Base-by-base conservation (phyloP, 1,140 invertebrate species). In the Drosophila repletoides region DNA sequence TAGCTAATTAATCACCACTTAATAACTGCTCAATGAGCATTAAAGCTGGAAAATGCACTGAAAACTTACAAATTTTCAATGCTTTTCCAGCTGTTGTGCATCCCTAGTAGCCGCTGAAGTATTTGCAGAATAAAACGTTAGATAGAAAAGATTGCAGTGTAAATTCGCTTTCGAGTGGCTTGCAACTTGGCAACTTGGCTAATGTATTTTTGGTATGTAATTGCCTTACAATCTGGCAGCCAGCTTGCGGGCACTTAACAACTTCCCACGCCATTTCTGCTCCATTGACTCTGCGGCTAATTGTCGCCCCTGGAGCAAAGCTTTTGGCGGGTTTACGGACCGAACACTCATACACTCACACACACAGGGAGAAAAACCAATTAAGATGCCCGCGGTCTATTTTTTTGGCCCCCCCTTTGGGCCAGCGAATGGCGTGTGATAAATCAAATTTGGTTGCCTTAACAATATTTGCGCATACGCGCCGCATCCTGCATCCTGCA, bases 371-470 rank as follows among this genome's bases (percentile, higher is more conserved):
- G n/a, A 65, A 79, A 81, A 84, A 84, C 80, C 80, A 84, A 84
- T 84, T 84, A 86, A 80, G 80, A 80, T 52, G 66, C 55, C 56
- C 56, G 33, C 36, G 41, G 58, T 21, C 38, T 70, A 41, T 15
- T 64, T 33, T 58, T 40, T 31, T 55, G 26, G n/a, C n/a, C 15
- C 5, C 14, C 38, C 29, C 24, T 26, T 17, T 5, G 64, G 22
- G 4, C 26, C 5, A 38, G 14, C 7, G 51, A 34, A 64, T 29
- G 15, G 53, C 41, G 46, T 59, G 75, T 76, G 72, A 86, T 86
- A 86, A 86, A 86, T 86, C 75, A 86, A 86, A 86, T 86, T 86
- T 86, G 76, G 75, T 86, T 86, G 80, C 80, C 71, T 84, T 80
- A 84, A 84, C 80, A 75, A 75, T 84, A 84, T 84, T 84, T 86